These are phyloP conservation scores for Athripsodes cinereus DNA, from an alignment of 2,888 invertebrate species.

Conservation along the genomic window DNA sequence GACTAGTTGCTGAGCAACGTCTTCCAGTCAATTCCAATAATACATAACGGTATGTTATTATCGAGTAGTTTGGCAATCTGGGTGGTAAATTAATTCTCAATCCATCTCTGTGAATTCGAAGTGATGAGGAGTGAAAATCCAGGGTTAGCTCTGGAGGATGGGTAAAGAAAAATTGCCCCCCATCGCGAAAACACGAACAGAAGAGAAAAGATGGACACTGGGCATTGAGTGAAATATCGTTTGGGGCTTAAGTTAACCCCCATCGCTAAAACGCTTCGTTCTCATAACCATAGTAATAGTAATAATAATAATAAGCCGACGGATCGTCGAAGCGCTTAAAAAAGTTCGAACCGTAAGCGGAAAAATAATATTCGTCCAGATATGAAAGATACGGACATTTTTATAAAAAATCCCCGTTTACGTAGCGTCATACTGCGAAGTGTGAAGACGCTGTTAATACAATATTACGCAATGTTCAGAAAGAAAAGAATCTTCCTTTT, in stretches of 20 bases:
- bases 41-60: too few relatives aligned
- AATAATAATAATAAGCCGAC: background rate
- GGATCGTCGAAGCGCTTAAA: background rate
- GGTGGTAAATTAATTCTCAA: background rate
- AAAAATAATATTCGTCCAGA: background rate
- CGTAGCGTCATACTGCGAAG: background rate
- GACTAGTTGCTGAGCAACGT: too few relatives aligned
- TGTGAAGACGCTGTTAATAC: too few relatives aligned
- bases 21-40: too few relatives aligned
- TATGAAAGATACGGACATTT: background rate
- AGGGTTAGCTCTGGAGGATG: constrained; percentile 21
- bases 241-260: constrained; percentile 12
- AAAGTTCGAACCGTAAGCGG: background rate
- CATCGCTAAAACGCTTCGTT: background rate
- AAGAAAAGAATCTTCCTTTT: too few relatives aligned
- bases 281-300: background rate
- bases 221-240: constrained; percentile 25
- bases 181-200: constrained; percentile 28
- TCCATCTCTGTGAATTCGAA: constrained; percentile 12
- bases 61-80: too few relatives aligned
- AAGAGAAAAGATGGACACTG: constrained; percentile 28
- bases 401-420: background rate
- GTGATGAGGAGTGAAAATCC: constrained; percentile 19
- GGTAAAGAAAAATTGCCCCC: constrained; percentile 24
- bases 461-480: too few relatives aligned